Base-by-base conservation (phyloP, 2,113 vertebrate species). In the Pagrus major region DNA sequence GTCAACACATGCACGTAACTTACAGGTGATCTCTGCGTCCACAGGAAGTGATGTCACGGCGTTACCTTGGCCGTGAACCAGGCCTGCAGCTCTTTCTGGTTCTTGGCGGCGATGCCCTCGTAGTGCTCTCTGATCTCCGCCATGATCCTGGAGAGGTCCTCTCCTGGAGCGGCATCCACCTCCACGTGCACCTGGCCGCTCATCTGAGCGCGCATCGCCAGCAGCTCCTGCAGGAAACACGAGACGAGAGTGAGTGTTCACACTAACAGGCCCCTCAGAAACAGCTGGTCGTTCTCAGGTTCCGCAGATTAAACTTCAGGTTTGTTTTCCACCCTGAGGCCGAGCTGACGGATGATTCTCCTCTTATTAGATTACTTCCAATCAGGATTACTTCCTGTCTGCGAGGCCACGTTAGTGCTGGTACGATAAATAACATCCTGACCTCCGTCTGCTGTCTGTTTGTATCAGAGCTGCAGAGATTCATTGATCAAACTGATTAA, bases 51-150 rank as follows among this genome's bases (percentile, higher is more conserved):
- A 78, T 2, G 35, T 76, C 55, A 20, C 1, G 0, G 23, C 0
- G 1, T 23, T 18, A 91, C 90, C 89, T 92, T 90, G 27, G 66
- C 4, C 27, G 72, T 23, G 87, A 94, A 98, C 67, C 78, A 95
- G 20, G 61, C 37, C 82, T 97, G 96, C 84, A 94, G 88, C 0
- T 97, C 96, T 71, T 84, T 91, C 1, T 91, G 90, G 92, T 94
- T 94, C 91, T 97, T 97, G 42, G 93, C 86, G 23, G 93, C 83
- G 37, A 96, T 46, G 4, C 15, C 29, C 78, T 99, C 97, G 0
- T 98, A 99, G 44, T 97, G 93, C n/a, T 91, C 83, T 21, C 98
- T 94, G 92, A 96, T 91, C 18, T 95, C 93, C 0, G 81, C 85
- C 78, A 96, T 81, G 46, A 92, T 5, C 29, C 72, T 84, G 1